Conservation (phyloP, 2,888 invertebrate genomes). For the Drosophila barbarae region DNA sequence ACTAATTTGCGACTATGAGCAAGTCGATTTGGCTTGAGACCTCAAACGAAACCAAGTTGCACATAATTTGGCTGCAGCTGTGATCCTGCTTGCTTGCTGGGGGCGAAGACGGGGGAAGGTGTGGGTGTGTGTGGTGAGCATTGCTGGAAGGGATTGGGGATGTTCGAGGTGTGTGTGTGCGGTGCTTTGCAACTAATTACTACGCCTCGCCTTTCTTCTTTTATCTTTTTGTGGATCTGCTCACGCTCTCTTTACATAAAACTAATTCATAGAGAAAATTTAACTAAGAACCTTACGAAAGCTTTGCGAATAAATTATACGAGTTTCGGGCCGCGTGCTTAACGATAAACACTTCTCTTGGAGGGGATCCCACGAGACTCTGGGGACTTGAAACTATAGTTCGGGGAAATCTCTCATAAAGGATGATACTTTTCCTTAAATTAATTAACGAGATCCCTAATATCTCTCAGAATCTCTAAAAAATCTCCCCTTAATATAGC, state of each 20-base stretch:
- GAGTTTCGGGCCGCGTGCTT: constrained; percentile 20
- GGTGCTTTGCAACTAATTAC: constrained; percentile 41
- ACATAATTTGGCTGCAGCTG: constrained; percentile 67
- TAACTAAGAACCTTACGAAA: constrained; percentile 55
- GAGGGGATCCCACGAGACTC: not conserved
- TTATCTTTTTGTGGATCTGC: constrained; percentile 7
- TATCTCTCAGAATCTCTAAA: no score
- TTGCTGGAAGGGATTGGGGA: not conserved
- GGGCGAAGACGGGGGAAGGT: not conserved
- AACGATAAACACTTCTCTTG: constrained; percentile 12
- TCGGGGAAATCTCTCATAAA: not conserved
- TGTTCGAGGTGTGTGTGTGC: constrained; percentile 12
- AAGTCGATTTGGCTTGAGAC: constrained; percentile 76
- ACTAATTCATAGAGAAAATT: constrained; percentile 62
- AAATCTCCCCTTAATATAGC: not conserved
- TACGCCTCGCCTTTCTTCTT: constrained; percentile 33
- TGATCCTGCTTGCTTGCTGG: constrained; percentile 25
- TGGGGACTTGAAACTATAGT: not conserved
- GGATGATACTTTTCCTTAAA: no score
- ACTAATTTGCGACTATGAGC: constrained; percentile 63
- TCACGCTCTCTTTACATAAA: constrained; percentile 44
- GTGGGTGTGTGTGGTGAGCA: not conserved
- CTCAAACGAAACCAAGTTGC: constrained; percentile 76
- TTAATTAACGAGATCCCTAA: no score
- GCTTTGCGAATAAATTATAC: constrained; percentile 44